Percentiles rank a stretch among this genome's conserved stretches.
Conservation (phyloP, 2,113 vertebrate species). For the Phocoena sinus region DNA sequence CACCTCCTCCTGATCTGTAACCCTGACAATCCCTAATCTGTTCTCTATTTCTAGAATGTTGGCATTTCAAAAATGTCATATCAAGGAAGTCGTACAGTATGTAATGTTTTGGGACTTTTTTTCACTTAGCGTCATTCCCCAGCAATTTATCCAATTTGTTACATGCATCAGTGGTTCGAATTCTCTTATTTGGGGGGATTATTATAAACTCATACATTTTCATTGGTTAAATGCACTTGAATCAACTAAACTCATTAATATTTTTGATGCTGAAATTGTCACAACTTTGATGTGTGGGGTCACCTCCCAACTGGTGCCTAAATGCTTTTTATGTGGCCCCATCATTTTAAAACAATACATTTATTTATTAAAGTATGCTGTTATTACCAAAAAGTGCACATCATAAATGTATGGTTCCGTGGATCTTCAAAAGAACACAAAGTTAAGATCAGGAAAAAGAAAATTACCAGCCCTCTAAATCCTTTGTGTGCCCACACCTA, state of each 20-base stretch:
- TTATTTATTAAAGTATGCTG: not conserved
- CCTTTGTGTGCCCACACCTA: not conserved
- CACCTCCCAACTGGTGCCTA: not conserved
- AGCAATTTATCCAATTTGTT: not conserved
- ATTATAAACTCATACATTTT: not conserved
- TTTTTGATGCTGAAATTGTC: not conserved
- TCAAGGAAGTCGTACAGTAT: not conserved
- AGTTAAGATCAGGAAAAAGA: not conserved
- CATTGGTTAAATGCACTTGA: not conserved
- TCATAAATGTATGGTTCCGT: not conserved
- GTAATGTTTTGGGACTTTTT: not conserved
- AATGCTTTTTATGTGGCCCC: not conserved
- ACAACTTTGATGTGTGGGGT: not conserved
- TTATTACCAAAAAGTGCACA: not conserved
- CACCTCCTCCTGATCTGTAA: not conserved
- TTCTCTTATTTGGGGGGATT: not conserved
- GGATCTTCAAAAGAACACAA: not conserved
- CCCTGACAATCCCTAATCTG: not conserved
- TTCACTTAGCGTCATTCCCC: not conserved
- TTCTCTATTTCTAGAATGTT: not conserved
- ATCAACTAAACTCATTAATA: not conserved
- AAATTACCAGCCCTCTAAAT: not conserved
- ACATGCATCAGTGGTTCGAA: not conserved
- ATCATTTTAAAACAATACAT: not conserved
- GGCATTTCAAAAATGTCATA: not conserved